A percentile compares a stretch with the other conserved stretches of the same genome.
Evolutionary conservation across 23 tunicate species (phyloP).

Genomic region (Trididemnum clinides): DNA sequence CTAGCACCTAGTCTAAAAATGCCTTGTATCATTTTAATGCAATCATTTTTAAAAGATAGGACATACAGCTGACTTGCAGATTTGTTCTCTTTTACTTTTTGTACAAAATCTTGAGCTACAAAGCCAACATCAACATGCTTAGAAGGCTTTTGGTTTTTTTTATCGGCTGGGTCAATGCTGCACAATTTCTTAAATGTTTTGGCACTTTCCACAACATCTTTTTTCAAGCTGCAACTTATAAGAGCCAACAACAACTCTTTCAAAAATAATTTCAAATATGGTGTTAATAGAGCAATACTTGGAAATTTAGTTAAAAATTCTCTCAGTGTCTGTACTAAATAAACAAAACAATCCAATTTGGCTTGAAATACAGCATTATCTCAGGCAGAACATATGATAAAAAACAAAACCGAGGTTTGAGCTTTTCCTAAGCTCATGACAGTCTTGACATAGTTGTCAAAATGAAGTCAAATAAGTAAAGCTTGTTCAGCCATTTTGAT

Average conservation of each 20-base stretch:
- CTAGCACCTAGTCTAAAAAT: not conserved
- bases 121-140: not conserved
- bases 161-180: not conserved
- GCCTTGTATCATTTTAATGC: not conserved
- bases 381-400: not conserved
- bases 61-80: constrained; percentile 10
- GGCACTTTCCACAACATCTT: not conserved
- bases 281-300: not conserved
- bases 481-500: constrained; percentile 17
- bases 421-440: not conserved
- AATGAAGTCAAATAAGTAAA: not conserved
- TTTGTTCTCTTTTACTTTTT: constrained; percentile 1
- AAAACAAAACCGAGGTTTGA: not conserved
- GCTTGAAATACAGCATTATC: not conserved
- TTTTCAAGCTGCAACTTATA: not conserved
- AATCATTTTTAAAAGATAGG: not conserved
- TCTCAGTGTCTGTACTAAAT: not conserved
- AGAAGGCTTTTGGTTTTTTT: not conserved
- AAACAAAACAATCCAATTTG: constrained; percentile 7
- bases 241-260: not conserved
- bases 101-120: not conserved
- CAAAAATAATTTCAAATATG: not conserved
- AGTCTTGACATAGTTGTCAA: not conserved
- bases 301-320: constrained; percentile 6
- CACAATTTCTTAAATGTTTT: not conserved